Percentiles rank a stretch among this genome's conserved stretches.
Evolutionary conservation across 2,113 vertebrate species (phyloP).

Genomic region (Cariama cristata): DNA sequence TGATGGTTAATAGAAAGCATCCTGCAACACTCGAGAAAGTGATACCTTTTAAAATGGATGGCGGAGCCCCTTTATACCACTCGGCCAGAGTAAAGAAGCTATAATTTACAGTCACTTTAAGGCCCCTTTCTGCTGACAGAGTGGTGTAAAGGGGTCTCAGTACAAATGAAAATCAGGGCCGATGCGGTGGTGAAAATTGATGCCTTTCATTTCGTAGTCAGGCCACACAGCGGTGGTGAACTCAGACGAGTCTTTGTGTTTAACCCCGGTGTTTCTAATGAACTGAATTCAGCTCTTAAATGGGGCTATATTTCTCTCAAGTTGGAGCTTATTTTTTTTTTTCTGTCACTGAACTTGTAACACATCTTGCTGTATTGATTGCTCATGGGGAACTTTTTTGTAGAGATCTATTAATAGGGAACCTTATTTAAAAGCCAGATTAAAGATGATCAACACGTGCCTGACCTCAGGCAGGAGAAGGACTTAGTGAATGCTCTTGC

Average conservation of each 20-base stretch:
- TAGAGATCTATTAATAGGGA: constrained; percentile 35
- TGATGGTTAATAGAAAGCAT: not conserved
- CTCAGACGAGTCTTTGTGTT: constrained; percentile 21
- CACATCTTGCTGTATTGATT: constrained; percentile 24
- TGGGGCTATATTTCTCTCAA: not conserved
- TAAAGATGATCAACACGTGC: not conserved
- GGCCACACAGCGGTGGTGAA: not conserved
- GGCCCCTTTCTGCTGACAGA: not conserved
- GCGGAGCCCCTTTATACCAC: not conserved
- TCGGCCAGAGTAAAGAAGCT: not conserved
- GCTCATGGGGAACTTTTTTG: not conserved
- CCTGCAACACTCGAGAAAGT: not conserved
- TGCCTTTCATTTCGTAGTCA: constrained; percentile 3
- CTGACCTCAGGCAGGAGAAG: not conserved
- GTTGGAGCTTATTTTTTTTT: not conserved
- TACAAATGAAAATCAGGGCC: constrained; percentile 18
- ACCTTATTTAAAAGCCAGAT: constrained; percentile 56
- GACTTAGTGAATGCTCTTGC: not conserved
- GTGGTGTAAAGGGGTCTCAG: not conserved
- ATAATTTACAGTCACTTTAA: not conserved
- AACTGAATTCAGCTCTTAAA: constrained; percentile 21
- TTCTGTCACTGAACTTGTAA: not conserved
- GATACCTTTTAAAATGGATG: not conserved
- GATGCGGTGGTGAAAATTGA: not conserved
- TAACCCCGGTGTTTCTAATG: constrained; percentile 28